A percentile compares a stretch with the other conserved stretches of the same genome.
phyloP scores from a whole-genome alignment of 2,113 vertebrate genomes.

The Ceratotherium simum region DNA sequence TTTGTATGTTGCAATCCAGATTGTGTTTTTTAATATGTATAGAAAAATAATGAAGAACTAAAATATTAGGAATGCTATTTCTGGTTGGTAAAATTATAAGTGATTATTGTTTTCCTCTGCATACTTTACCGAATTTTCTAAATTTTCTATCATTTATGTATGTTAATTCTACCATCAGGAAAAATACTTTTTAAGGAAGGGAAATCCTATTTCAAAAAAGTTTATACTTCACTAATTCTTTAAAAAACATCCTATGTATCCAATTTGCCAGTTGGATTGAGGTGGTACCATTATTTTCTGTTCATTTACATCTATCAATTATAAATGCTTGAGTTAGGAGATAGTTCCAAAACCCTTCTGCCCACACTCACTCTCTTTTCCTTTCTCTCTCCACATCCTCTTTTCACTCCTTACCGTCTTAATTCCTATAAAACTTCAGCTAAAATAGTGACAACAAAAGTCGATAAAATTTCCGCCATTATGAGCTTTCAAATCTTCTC shows the following conservation, averaged over 20 bases:
- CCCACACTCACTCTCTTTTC: neutral
- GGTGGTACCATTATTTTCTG: neutral
- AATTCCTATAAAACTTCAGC: neutral
- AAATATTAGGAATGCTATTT: neutral
- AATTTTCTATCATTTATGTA: neutral
- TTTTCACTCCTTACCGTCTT: neutral
- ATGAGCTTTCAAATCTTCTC: neutral
- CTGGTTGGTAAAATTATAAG: neutral
- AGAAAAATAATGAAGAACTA: neutral
- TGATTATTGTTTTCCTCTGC: neutral
- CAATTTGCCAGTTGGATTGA: neutral
- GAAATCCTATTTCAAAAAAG: neutral
- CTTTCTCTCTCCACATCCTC: neutral
- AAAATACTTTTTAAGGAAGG: constrained; percentile 37
- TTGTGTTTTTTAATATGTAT: neutral
- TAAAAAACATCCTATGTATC: neutral
- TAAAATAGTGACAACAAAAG: neutral
- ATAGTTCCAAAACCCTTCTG: neutral
- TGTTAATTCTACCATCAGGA: neutral
- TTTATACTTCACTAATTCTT: neutral
- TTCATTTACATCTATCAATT: neutral
- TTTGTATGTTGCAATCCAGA: neutral
- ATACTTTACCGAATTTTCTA: neutral
- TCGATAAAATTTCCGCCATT: neutral
- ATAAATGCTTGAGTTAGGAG: neutral